Conservation (phyloP, 1,140 invertebrate species). For the Lepidurus couesii region DNA sequence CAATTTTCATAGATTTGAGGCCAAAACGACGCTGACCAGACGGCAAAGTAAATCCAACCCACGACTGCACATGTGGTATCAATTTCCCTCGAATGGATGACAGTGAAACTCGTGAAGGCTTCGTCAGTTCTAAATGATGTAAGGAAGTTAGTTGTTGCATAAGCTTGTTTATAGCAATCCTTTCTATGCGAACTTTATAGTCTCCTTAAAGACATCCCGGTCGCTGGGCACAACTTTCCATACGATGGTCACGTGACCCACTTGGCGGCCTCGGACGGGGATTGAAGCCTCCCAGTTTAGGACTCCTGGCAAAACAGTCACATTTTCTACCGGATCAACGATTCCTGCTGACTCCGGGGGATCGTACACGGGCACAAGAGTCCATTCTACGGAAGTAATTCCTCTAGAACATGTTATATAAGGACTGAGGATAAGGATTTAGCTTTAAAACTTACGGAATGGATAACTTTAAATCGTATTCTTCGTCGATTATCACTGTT, state of each 20-base stretch:
- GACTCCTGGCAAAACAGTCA: conserved; percentile 12
- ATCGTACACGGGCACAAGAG: neutral
- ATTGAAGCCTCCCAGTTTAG: conserved; percentile 22
- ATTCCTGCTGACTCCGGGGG: neutral
- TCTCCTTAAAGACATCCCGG: conserved; percentile 28
- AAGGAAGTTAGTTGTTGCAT: neutral
- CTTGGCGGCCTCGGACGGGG: conserved; percentile 23
- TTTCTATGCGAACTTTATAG: neutral
- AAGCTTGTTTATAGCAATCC: neutral
- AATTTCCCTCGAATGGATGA: conserved; percentile 61
- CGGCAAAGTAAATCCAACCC: conserved; percentile 96
- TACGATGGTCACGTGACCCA: conserved; percentile 35
- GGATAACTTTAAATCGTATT: conserved; percentile 27
- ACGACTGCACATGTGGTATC: conserved; percentile 73
- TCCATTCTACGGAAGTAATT: neutral
- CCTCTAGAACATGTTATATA: neutral
- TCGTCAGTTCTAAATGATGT: conserved; percentile 54
- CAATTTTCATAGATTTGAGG: conserved; percentile 93
- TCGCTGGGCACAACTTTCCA: conserved; percentile 26
- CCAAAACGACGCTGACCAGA: conserved; percentile 98
- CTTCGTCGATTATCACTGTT: conserved; percentile 23
- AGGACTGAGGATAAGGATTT: neutral
- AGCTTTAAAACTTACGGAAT: neutral
- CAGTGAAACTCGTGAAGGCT: conserved; percentile 65
- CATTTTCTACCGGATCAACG: neutral